Evolutionary conservation across 1,140 invertebrate genomes (phyloP).

Genomic region (Zaprionus taronus): DNA sequence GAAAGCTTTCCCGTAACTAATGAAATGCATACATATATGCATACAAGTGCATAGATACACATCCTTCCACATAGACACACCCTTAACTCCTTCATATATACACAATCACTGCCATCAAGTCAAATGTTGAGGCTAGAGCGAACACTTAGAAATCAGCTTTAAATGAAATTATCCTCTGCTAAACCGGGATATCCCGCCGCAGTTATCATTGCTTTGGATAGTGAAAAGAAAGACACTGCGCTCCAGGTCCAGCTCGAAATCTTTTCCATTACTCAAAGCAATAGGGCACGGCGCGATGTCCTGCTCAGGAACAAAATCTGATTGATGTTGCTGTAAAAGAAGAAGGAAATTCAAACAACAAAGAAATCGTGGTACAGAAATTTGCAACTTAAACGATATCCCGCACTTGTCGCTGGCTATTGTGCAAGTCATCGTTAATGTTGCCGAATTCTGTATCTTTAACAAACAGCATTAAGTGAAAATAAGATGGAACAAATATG

Average conservation of each 20-base stretch:
- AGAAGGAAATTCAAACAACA: neutral
- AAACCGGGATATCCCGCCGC: neutral
- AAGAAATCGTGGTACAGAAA: constrained; percentile 19
- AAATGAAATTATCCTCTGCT: neutral
- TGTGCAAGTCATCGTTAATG: constrained; percentile 49
- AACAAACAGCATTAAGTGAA: constrained; percentile 3
- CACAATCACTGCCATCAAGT: neutral
- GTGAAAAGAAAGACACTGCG: constrained; percentile 15
- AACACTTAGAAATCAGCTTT: neutral
- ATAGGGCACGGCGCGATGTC: constrained; percentile 6
- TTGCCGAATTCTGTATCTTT: constrained; percentile 33
- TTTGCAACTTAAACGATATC: constrained; percentile 42
- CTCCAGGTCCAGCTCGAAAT: constrained; percentile 14
- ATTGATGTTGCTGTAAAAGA: neutral
- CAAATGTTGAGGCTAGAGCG: neutral
- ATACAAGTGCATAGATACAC: neutral
- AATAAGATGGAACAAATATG: neutral
- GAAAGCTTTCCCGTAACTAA: too few species aligned
- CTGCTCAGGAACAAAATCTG: neutral
- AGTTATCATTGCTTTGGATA: constrained; percentile 23
- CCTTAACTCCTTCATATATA: neutral
- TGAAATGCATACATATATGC: neutral
- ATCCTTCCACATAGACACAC: neutral
- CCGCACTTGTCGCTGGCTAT: constrained; percentile 48
- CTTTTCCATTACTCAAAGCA: constrained; percentile 27